phyloP scores from a whole-genome alignment of 2,888 invertebrate species.

The Alviniconcha strummeri region DNA sequence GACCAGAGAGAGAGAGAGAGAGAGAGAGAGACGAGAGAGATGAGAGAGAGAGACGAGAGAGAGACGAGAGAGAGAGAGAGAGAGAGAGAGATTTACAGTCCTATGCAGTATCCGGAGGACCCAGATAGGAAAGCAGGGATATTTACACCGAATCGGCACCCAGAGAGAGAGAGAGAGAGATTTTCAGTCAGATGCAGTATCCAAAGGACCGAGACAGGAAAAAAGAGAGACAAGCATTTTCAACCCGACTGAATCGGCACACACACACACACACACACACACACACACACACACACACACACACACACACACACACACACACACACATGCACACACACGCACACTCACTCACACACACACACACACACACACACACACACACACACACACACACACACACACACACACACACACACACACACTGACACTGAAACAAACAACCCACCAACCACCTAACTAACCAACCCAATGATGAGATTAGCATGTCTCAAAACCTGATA shows the following conservation, averaged over 20 bases:
- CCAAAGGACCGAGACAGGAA: no score
- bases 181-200: no score
- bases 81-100: not conserved
- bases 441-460: no score
- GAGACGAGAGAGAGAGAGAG: not conserved
- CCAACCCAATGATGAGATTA: no score
- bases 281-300: not conserved
- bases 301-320: not conserved
- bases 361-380: conserved; percentile 12
- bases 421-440: not conserved
- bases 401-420: conserved; percentile 13
- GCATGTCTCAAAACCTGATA: no score
- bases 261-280: not conserved
- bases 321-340: conserved; percentile 8
- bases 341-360: conserved; percentile 5
- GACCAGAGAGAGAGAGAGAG: no score
- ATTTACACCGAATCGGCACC: no score
- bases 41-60: not conserved
- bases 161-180: not conserved
- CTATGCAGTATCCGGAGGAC: no score
- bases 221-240: no score
- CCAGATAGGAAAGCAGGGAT: no score
- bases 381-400: conserved; percentile 1
- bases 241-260: not conserved
- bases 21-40: no score